A percentile compares a stretch with the other conserved stretches of the same genome.
Evolutionary conservation across 2,797 vertebrate genomes (phyloP).

Genomic region (Oreochromis grahami): DNA sequence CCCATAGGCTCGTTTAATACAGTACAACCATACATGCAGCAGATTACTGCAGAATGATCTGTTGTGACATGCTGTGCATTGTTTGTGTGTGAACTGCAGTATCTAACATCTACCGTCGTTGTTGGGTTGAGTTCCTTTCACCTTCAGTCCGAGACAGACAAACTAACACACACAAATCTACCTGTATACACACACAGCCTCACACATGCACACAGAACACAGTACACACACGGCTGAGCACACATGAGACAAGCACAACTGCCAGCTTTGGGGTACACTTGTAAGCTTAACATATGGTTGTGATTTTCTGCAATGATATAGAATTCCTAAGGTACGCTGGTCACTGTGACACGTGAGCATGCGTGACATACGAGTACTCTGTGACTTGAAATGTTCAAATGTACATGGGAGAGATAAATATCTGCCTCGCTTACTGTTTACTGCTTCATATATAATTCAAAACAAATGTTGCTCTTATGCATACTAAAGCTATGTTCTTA

Average conservation of each 20-base stretch:
- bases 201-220: background rate
- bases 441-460: background rate
- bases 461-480: background rate
- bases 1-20: background rate
- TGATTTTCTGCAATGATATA: background rate
- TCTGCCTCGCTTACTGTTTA: background rate
- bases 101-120: background rate
- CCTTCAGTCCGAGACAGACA: background rate
- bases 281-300: background rate
- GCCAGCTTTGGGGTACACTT: background rate
- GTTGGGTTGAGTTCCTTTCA: background rate
- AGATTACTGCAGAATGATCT: conserved; percentile 35
- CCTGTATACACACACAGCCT: background rate
- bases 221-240: background rate
- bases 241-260: background rate
- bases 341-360: background rate
- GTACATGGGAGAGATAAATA: background rate
- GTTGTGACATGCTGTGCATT: background rate
- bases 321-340: background rate
- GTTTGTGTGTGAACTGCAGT: background rate
- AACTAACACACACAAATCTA: background rate
- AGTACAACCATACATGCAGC: conserved; percentile 9
- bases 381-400: background rate
- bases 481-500: background rate
- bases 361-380: background rate